phyloP scores from a whole-genome alignment of 2,888 invertebrate genomes.

The Euzetes globulus region DNA sequence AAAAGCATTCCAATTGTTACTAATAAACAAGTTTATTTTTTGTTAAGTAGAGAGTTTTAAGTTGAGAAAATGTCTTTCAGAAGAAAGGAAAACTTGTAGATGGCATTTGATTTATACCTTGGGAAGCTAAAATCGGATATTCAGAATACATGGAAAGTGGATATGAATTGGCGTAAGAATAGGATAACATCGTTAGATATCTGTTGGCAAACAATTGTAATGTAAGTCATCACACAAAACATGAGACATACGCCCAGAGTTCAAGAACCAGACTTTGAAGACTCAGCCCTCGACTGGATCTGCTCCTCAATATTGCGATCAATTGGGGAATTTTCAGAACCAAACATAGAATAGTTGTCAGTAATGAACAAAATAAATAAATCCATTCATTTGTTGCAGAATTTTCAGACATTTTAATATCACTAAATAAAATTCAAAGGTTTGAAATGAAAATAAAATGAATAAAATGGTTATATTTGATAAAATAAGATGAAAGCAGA shows the following conservation, averaged over 20 bases:
- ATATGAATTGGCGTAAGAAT: slow-evolving; percentile 19
- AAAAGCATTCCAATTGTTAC: too few relatives aligned
- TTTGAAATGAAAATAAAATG: neutral
- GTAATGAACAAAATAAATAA: slow-evolving; percentile 10
- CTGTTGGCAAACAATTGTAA: neutral
- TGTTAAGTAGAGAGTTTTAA: too few relatives aligned
- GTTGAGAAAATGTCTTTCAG: too few relatives aligned
- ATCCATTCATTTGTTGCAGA: neutral
- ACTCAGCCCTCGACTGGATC: slow-evolving; percentile 24
- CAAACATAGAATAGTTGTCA: slow-evolving; percentile 14
- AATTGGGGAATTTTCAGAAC: slow-evolving; percentile 26
- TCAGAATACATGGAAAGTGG: slow-evolving; percentile 17
- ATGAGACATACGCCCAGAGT: slow-evolving; percentile 26
- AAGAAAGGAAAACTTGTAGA: too few relatives aligned
- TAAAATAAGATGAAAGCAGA: too few relatives aligned
- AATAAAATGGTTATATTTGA: too few relatives aligned
- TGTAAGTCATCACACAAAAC: neutral
- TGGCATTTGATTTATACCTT: too few relatives aligned
- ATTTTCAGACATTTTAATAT: neutral
- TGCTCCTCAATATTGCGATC: neutral
- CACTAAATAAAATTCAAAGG: neutral
- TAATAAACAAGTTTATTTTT: too few relatives aligned
- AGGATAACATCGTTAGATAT: slow-evolving; percentile 26
- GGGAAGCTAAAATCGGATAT: slow-evolving; percentile 14
- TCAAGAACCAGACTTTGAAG: slow-evolving; percentile 20